Evolutionary conservation across 2,797 vertebrate species (phyloP).

Genomic region (Micropoecilia bifurca): DNA sequence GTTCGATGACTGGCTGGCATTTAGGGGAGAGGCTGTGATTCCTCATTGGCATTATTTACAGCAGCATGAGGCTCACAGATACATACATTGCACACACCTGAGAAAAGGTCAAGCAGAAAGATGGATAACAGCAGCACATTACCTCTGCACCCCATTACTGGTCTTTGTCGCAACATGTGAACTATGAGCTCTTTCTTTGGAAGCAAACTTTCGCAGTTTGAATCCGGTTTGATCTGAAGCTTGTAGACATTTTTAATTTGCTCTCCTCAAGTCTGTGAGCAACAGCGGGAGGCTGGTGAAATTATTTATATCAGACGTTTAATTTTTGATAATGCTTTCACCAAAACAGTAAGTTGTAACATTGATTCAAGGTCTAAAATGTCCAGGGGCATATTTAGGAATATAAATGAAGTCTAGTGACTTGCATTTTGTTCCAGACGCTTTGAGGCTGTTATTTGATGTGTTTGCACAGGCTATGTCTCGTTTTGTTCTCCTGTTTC

Average conservation of each 20-base stretch:
- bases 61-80: slow-evolving; percentile 70
- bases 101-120: slow-evolving; percentile 83
- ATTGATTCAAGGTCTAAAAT: slow-evolving; percentile 7
- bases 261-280: slow-evolving; percentile 6
- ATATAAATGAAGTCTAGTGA: slow-evolving; percentile 2
- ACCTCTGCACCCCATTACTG: slow-evolving; percentile 75
- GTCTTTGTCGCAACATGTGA: slow-evolving; percentile 57
- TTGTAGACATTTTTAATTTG: slow-evolving; percentile 27
- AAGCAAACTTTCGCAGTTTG: slow-evolving; percentile 4
- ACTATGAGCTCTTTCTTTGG: background rate
- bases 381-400: slow-evolving; percentile 5
- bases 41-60: slow-evolving; percentile 76
- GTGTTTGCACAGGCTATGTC: background rate
- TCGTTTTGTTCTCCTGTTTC: background rate
- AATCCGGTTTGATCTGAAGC: slow-evolving; percentile 8
- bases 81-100: slow-evolving; percentile 77
- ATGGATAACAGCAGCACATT: slow-evolving; percentile 79
- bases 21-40: slow-evolving; percentile 75
- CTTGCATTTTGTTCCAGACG: slow-evolving; percentile 16
- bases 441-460: slow-evolving; percentile 15
- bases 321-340: slow-evolving; percentile 29
- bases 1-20: slow-evolving; percentile 76
- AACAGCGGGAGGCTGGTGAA: background rate
- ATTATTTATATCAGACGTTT: slow-evolving; percentile 21
- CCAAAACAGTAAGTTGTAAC: slow-evolving; percentile 13